Base-by-base conservation (phyloP, 2,888 invertebrate species). In the Serripes groenlandicus region DNA sequence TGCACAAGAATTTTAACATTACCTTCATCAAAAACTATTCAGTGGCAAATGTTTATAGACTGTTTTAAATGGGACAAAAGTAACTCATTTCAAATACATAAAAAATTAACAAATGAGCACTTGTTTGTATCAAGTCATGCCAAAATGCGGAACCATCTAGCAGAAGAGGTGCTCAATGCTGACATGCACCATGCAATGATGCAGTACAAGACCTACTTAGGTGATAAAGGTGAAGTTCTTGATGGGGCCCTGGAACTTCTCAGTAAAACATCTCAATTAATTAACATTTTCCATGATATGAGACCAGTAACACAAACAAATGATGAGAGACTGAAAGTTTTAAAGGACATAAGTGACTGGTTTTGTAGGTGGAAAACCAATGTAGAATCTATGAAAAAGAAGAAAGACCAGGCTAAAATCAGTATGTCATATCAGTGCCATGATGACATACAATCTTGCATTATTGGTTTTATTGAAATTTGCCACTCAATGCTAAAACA, bases 141-240 rank as follows among this genome's bases (percentile, higher is more conserved):
- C 26, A 85, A 85, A 72, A 87, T 87, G 85, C 54, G 83, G 4
- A 88, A 88, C 49, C 80, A 86, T 32, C 72, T 88, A 18, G 88
- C 84, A 26, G 87, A 88, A 68, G 80, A 88, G 15, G 84, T 86
- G 11, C 52, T 88, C 18, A 60, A 85, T 34, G 32, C 23, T 0
- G 80, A 87, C 49, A 86, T 87, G 84, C 35, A 85, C 0, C 28
- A 84, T 60, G 56, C 85, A 4, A 77, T 87, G 76, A 56, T 37
- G n/a, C 56, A 78, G 30, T 83, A 78, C 52, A 72, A 81, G 37
- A 56, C 7, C 5, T 64, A 49, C n/a, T 58, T 86, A n/a, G 78
- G 77, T 1, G 26, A 75, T 56, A 81, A 76, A 58, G 83, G 86
- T n/a, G 1, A 9, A 21, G 66, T 71, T 5, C 32, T 83, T 15